Percentiles rank a stretch among this genome's conserved stretches.
phyloP scores from a whole-genome alignment of 2,888 invertebrate species.

The Blomia tropicalis region DNA sequence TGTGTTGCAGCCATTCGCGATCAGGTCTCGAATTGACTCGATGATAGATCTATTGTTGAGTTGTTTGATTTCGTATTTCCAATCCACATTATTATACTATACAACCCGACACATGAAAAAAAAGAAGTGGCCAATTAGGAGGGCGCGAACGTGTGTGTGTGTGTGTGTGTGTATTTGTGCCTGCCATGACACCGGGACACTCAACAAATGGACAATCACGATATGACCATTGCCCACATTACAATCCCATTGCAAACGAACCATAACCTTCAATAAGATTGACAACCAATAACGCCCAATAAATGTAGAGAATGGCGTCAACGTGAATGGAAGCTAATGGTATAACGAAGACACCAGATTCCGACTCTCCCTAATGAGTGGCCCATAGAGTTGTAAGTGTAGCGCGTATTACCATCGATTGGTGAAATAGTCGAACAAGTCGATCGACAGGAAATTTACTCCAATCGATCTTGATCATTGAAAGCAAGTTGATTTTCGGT shows the following conservation, averaged over 20 bases:
- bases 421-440: not conserved
- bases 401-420: not conserved
- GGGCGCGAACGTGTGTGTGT: slow-evolving; percentile 5
- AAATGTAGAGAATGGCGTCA: not conserved
- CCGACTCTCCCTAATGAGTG: not conserved
- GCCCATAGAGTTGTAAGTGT: not conserved
- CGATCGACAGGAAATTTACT: slow-evolving; percentile 4
- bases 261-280: no score
- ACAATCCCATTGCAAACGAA: not conserved
- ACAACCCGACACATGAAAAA: not conserved
- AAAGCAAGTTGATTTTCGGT: not conserved
- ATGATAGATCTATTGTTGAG: no score
- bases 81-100: no score
- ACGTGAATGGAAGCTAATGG: not conserved
- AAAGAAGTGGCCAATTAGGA: slow-evolving; percentile 8
- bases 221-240: not conserved
- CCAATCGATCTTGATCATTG: slow-evolving; percentile 4
- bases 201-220: not conserved
- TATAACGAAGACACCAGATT: not conserved
- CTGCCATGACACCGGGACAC: not conserved
- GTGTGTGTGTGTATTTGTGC: not conserved
- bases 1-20: no score
- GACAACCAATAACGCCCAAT: no score
- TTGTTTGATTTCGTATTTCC: no score
- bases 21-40: no score